These are phyloP conservation scores for Chaetogeoica ovagalla DNA, from an alignment of 2,888 invertebrate genomes.

Conservation along the genomic window DNA sequence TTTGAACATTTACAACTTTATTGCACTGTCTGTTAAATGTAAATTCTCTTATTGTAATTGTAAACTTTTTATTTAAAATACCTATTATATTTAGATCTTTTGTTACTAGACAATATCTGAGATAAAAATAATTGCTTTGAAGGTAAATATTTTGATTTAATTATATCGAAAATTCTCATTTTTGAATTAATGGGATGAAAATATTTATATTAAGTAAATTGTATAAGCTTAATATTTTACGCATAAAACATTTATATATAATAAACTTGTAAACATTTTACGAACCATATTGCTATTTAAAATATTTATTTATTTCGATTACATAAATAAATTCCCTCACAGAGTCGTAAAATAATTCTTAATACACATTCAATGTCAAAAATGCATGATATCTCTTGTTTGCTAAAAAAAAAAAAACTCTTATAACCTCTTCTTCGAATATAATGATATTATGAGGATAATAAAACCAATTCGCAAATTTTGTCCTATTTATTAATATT, in stretches of 20 bases:
- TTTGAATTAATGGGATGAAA: background rate
- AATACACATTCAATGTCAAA: background rate
- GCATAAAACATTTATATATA: background rate
- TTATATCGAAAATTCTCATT: background rate
- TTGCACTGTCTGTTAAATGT: too few species aligned
- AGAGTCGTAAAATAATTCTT: constrained; percentile 9
- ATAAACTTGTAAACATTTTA: background rate
- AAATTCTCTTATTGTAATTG: too few species aligned
- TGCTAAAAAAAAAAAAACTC: background rate
- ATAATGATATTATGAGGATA: background rate
- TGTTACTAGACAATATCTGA: too few species aligned
- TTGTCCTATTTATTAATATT: background rate
- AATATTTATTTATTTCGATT: background rate
- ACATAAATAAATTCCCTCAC: background rate
- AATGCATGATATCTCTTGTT: background rate
- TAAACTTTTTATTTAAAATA: too few species aligned
- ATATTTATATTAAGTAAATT: background rate
- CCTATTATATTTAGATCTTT: too few species aligned
- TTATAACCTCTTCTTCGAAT: background rate
- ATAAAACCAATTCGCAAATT: background rate
- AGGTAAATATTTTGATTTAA: too few species aligned
- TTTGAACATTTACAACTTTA: too few species aligned
- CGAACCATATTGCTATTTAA: background rate
- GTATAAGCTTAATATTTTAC: background rate
- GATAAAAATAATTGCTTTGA: too few species aligned